A percentile compares a stretch with the other conserved stretches of the same genome.
phyloP scores from a whole-genome alignment of 2,113 vertebrate genomes.

The Pogona vitticeps region DNA sequence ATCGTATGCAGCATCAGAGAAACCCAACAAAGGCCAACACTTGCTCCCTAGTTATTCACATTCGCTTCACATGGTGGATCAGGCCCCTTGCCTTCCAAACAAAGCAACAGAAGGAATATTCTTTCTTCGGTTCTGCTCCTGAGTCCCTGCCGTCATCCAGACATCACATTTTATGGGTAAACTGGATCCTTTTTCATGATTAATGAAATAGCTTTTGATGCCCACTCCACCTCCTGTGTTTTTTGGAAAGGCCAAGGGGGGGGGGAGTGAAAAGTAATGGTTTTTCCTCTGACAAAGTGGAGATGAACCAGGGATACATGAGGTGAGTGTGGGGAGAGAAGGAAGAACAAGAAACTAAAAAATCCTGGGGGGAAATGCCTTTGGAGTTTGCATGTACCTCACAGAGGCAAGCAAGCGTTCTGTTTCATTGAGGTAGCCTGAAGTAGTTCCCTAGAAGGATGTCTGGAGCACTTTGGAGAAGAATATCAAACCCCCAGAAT shows the following conservation, averaged over 20 bases:
- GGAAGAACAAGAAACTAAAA: neutral
- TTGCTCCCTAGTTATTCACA: neutral
- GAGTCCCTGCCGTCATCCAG: neutral
- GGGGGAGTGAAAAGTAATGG: too few species aligned
- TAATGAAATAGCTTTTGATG: neutral
- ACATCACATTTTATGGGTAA: neutral
- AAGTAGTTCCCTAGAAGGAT: too few species aligned
- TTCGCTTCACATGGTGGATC: neutral
- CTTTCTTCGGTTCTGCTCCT: neutral
- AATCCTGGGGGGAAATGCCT: too few species aligned
- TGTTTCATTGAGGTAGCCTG: too few species aligned
- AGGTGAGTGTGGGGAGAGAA: neutral
- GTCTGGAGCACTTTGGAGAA: too few species aligned
- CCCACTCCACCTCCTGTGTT: too few species aligned
- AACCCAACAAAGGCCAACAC: neutral
- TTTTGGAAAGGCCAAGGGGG: too few species aligned
- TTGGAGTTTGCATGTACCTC: too few species aligned
- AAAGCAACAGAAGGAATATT: neutral
- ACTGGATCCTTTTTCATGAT: neutral
- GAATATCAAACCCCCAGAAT: too few species aligned
- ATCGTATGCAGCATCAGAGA: too few species aligned
- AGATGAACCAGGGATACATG: neutral
- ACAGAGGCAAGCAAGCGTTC: too few species aligned
- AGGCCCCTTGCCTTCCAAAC: neutral
- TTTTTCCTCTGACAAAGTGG: too few species aligned